These are phyloP conservation scores for Cynoglossus semilaevis DNA, from an alignment of 2,113 vertebrate genomes.

Conservation along the genomic window DNA sequence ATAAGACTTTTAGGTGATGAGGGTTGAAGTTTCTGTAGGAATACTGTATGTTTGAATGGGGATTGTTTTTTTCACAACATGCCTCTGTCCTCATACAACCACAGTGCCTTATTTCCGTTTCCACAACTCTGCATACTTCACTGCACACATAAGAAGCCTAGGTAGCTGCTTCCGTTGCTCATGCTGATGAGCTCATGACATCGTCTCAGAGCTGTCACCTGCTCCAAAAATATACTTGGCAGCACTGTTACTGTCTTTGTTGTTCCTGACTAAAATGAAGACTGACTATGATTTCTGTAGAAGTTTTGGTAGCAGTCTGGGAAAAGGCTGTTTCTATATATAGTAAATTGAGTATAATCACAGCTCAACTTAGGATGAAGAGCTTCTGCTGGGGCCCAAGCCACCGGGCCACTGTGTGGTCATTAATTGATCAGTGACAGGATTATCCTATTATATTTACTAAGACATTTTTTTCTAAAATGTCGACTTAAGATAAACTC, in stretches of 20 bases:
- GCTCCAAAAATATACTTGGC: conserved; percentile 22
- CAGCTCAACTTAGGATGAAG: no score
- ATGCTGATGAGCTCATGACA: conserved; percentile 22
- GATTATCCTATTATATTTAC: no score
- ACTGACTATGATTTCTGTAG: conserved; percentile 16
- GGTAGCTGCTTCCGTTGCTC: conserved; percentile 45
- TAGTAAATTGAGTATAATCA: no score
- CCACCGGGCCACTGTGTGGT: no score
- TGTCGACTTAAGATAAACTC: no score
- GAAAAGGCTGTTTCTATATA: background rate
- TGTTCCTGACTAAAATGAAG: background rate
- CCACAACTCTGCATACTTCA: background rate
- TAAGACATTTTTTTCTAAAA: no score
- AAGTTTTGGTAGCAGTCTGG: background rate
- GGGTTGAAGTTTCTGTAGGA: no score
- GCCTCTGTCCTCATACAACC: conserved; percentile 45
- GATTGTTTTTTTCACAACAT: no score
- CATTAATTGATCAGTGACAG: no score
- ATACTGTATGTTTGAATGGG: no score
- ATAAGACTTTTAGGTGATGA: no score
- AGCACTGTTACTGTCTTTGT: background rate
- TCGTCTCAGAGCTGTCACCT: conserved; percentile 31
- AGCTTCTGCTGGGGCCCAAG: no score
- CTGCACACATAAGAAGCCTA: conserved; percentile 17
- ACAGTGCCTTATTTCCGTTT: conserved; percentile 27